Conservation (phyloP, 1,140 invertebrate species). For the Gryon sp. region DNA sequence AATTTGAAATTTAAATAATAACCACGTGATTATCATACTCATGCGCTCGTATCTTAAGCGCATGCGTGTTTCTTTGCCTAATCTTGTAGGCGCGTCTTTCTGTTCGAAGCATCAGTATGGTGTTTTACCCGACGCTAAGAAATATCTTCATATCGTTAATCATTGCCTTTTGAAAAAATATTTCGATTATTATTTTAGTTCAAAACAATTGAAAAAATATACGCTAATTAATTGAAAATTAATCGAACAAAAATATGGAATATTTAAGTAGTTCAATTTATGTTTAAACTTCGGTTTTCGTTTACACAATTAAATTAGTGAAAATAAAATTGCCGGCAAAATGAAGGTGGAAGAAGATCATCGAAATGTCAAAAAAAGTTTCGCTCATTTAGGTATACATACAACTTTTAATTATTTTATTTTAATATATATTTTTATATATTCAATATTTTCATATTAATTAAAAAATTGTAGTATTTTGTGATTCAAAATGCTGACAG, state of each 20-base stretch:
- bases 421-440: too few species aligned
- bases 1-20: conserved; percentile 41
- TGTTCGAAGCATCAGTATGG: conserved; percentile 49
- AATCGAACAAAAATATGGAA: too few species aligned
- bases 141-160: conserved; percentile 40
- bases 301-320: neutral
- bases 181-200: neutral
- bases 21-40: conserved; percentile 40
- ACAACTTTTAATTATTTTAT: too few species aligned
- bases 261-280: too few species aligned
- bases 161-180: neutral
- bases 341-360: conserved; percentile 75
- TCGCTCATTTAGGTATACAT: conserved; percentile 73
- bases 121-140: conserved; percentile 42
- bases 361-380: conserved; percentile 70
- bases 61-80: conserved; percentile 40
- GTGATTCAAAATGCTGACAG: too few species aligned
- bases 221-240: too few species aligned
- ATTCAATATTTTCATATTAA: too few species aligned
- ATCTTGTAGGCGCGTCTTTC: conserved; percentile 57
- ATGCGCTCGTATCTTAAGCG: conserved; percentile 20
- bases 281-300: too few species aligned
- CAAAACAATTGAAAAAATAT: neutral
- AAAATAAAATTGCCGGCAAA: conserved; percentile 23
- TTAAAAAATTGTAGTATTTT: too few species aligned